Evolutionary conservation across 2,797 vertebrate genomes (phyloP).

Genomic region (Chloroceryle inda): DNA sequence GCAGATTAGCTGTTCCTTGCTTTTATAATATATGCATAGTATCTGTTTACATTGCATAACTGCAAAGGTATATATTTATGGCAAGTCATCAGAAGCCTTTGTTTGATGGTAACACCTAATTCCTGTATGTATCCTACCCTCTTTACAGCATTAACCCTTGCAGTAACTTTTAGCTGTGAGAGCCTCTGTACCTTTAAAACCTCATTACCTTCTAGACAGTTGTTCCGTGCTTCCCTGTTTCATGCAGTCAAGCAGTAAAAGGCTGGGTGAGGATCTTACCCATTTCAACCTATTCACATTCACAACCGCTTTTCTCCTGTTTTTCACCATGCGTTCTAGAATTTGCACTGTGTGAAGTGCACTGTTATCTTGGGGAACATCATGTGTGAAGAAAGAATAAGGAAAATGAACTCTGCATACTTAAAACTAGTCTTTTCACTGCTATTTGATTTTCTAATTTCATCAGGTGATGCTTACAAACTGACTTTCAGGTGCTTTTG

Average conservation of each 20-base stretch:
- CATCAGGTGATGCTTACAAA: conserved; percentile 86
- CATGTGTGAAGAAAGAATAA: background rate
- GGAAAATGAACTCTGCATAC: background rate
- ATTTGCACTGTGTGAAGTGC: background rate
- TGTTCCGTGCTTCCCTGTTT: background rate
- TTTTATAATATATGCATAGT: background rate
- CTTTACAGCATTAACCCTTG: background rate
- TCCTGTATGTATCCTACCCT: background rate
- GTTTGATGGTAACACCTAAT: background rate
- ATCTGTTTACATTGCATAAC: conserved; percentile 41
- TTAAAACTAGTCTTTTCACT: background rate
- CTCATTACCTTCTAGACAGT: background rate
- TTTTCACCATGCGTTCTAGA: background rate
- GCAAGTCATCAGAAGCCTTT: background rate
- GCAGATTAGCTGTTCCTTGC: background rate
- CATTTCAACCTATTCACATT: background rate
- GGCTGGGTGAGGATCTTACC: background rate
- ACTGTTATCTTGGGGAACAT: background rate
- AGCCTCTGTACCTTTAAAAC: conserved; percentile 23
- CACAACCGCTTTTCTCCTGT: background rate
- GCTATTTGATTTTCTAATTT: conserved; percentile 60
- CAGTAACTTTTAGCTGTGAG: background rate
- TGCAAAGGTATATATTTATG: conserved; percentile 15
- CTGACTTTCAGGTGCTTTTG: conserved; percentile 83
- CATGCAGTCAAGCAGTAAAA: background rate